Evolutionary conservation across 2,113 vertebrate species (phyloP).

Genomic region (Plestiodon gilberti): DNA sequence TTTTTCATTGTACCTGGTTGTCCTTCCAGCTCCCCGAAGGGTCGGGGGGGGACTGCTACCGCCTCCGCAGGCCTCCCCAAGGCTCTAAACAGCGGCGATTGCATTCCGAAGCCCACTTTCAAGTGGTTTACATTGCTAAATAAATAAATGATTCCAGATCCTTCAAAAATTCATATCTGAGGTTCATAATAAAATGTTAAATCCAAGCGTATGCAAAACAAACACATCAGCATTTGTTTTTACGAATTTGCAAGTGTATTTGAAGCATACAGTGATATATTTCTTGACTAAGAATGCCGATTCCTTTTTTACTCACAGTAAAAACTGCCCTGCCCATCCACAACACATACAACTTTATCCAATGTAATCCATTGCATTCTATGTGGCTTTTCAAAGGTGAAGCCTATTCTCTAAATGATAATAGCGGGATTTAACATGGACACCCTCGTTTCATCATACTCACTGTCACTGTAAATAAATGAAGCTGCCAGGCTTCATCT

Average conservation of each 20-base stretch:
- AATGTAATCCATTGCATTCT: neutral
- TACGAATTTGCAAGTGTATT: neutral
- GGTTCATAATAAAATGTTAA: neutral
- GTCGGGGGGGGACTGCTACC: no score
- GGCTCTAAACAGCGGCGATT: no score
- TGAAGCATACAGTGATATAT: neutral
- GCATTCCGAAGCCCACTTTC: no score
- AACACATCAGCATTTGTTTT: neutral
- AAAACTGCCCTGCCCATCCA: neutral
- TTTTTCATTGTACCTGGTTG: no score
- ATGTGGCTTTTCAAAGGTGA: neutral
- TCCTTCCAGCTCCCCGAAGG: no score
- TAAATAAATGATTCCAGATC: neutral
- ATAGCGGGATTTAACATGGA: conserved; percentile 12
- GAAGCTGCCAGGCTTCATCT: conserved; percentile 10
- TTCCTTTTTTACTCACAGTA: neutral
- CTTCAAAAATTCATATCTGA: neutral
- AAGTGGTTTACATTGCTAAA: no score
- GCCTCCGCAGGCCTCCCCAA: no score
- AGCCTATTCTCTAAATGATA: neutral
- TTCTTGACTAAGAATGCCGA: neutral
- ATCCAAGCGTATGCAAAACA: neutral
- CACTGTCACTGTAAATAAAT: conserved; percentile 14
- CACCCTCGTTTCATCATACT: conserved; percentile 5
- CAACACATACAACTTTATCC: neutral